Conservation (phyloP, 2,113 vertebrate genomes). For the Hippocampus comes region DNA sequence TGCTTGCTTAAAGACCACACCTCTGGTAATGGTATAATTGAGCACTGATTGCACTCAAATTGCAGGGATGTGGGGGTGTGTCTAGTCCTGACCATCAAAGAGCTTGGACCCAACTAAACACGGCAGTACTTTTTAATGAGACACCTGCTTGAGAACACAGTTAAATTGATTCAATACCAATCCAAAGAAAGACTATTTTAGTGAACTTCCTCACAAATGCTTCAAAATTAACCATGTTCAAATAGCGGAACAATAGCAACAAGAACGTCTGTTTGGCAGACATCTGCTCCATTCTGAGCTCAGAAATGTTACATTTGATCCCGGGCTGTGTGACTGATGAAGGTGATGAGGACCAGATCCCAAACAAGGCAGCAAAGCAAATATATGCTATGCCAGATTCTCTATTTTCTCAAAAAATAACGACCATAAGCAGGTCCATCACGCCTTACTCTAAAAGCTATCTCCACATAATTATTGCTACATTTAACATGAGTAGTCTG, state of each 20-base stretch:
- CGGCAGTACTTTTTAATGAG: slow-evolving; percentile 39
- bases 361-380: slow-evolving; percentile 60
- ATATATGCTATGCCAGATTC: slow-evolving; percentile 56
- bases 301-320: slow-evolving; percentile 53
- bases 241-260: slow-evolving; percentile 20
- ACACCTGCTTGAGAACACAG: slow-evolving; percentile 50
- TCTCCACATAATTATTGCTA: slow-evolving; percentile 26
- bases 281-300: slow-evolving; percentile 49
- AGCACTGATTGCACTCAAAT: slow-evolving; percentile 58
- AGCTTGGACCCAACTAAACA: slow-evolving; percentile 41
- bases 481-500: not conserved
- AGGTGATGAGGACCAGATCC: slow-evolving; percentile 65
- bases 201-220: slow-evolving; percentile 17
- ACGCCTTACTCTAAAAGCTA: slow-evolving; percentile 63
- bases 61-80: slow-evolving; percentile 52
- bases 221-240: slow-evolving; percentile 28
- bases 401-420: slow-evolving; percentile 51
- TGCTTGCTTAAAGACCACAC: slow-evolving; percentile 29
- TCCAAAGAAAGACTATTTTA: slow-evolving; percentile 7
- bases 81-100: slow-evolving; percentile 59
- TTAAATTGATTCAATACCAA: slow-evolving; percentile 19
- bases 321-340: slow-evolving; percentile 60
- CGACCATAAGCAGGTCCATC: slow-evolving; percentile 65
- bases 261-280: slow-evolving; percentile 39
- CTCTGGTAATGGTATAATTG: slow-evolving; percentile 55